phyloP scores from a whole-genome alignment of 2,113 vertebrate genomes.

The Ptychochromis oligacanthus region DNA sequence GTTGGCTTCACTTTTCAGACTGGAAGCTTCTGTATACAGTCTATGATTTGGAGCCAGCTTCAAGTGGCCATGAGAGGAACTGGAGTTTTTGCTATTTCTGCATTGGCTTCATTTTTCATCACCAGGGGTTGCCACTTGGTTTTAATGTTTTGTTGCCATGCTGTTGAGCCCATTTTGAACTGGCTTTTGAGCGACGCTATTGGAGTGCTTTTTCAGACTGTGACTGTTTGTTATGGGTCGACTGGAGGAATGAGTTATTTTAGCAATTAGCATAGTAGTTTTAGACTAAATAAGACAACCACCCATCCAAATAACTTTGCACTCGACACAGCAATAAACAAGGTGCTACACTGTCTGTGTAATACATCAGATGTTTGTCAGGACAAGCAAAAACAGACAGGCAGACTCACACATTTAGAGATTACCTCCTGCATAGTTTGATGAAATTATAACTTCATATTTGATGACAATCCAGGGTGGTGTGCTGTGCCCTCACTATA shows the following conservation, averaged over 20 bases:
- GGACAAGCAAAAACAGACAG: too few species aligned
- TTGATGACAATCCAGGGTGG: not conserved
- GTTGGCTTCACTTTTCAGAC: not conserved
- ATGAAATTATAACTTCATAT: not conserved
- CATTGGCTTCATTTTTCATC: not conserved
- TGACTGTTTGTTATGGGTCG: not conserved
- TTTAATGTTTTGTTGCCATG: not conserved
- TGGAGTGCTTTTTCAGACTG: not conserved
- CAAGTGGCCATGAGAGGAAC: not conserved
- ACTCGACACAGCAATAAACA: not conserved
- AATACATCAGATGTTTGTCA: too few species aligned
- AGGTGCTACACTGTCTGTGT: too few species aligned
- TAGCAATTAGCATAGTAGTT: not conserved
- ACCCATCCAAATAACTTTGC: not conserved
- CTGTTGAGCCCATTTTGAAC: not conserved
- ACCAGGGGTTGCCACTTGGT: not conserved
- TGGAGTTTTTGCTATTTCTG: not conserved
- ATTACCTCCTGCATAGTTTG: too few species aligned
- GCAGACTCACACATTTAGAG: too few species aligned
- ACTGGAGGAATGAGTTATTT: not conserved
- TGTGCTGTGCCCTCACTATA: not conserved
- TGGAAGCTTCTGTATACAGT: not conserved
- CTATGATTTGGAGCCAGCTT: not conserved
- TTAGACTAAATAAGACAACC: not conserved
- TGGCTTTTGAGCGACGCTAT: not conserved